Percentiles rank a stretch among this genome's conserved stretches.
Conservation (phyloP, 92 coral and sea anemone species). For the Bergia sp. region DNA sequence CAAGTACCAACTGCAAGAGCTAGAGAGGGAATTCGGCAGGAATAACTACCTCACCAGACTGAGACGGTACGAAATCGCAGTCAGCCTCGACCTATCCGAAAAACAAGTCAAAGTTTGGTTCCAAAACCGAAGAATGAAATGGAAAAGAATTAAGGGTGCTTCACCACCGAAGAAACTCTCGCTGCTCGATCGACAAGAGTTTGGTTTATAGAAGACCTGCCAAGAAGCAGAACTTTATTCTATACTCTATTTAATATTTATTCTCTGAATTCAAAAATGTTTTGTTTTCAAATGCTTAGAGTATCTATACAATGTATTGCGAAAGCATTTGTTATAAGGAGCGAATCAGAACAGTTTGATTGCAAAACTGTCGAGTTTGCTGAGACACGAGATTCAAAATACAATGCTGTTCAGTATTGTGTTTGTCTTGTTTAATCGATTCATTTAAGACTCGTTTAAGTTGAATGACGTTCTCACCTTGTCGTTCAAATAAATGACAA, state of each 20-base stretch:
- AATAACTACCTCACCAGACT: slow-evolving; percentile 83
- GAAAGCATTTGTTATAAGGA: neutral
- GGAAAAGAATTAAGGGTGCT: slow-evolving; percentile 81
- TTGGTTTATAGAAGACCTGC: neutral
- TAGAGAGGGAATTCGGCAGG: slow-evolving; percentile 76
- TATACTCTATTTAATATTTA: slow-evolving; percentile 39
- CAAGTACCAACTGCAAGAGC: slow-evolving; percentile 78
- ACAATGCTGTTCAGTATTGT: neutral
- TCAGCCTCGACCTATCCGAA: slow-evolving; percentile 77
- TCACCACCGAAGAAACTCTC: slow-evolving; percentile 61
- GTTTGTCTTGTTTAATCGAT: neutral
- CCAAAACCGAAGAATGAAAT: slow-evolving; percentile 89
- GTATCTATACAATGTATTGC: too few species aligned
- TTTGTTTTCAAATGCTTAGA: neutral
- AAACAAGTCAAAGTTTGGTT: slow-evolving; percentile 92
- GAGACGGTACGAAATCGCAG: slow-evolving; percentile 81
- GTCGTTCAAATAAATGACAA: neutral
- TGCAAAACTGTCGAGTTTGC: neutral
- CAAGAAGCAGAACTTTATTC: neutral
- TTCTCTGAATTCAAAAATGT: neutral
- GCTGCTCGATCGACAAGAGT: slow-evolving; percentile 53
- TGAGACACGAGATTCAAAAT: too few species aligned
- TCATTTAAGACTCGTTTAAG: too few species aligned
- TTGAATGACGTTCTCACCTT: neutral
- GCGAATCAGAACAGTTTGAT: neutral